Evolutionary conservation across 2,113 vertebrate species (phyloP), one percentile per base, ranked within the genome.

Genomic region (Mellivora capensis): DNA sequence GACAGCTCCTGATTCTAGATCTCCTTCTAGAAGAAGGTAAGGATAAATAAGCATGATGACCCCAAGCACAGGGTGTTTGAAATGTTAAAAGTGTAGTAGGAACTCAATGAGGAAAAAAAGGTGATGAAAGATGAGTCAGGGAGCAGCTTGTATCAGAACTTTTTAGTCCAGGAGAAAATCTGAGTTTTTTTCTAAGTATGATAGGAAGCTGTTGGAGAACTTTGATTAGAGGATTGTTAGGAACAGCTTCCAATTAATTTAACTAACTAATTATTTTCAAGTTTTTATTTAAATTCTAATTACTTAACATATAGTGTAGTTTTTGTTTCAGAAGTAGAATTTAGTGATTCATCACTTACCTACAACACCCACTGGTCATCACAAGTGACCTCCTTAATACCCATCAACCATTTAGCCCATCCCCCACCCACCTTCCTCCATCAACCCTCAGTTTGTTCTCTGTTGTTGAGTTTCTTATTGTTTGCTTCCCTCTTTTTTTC

Each of bases 11-110:
- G 34, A n/a, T 69, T 20, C 67, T 37, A 69, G 67, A 21, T 20
- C 18, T 21, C 17, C 17, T 69, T 23, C 18, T 52, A 31, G 13
- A 69, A 85, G 34, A 74, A 21, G 6, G 9, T 6, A 39, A 9
- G 10, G 0, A 57, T 21, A 44, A n/a, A 7, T 37, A 72, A 11
- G 5, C 15, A 10, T 2, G 6, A 7, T 74, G 2, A 2, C 14
- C 8, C 3, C 7, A 20, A 37, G 0, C 31, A 64, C 8, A 29
- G 20, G 42, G 11, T n/a, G 54, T 64, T 80, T 89, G 37, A 57
- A 84, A 37, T 27, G 15, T n/a, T 72, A 18, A 25, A 12, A 20
- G 2, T 52, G 31, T 27, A 17, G 13, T 21, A 49, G 15, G 7
- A 87, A 2, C 2, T 80, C 20, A 59, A 7, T 64, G 21, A 64